These are phyloP conservation scores for Matsumurasca onukii DNA, from an alignment of 1,140 invertebrate species.

Conservation along the genomic window DNA sequence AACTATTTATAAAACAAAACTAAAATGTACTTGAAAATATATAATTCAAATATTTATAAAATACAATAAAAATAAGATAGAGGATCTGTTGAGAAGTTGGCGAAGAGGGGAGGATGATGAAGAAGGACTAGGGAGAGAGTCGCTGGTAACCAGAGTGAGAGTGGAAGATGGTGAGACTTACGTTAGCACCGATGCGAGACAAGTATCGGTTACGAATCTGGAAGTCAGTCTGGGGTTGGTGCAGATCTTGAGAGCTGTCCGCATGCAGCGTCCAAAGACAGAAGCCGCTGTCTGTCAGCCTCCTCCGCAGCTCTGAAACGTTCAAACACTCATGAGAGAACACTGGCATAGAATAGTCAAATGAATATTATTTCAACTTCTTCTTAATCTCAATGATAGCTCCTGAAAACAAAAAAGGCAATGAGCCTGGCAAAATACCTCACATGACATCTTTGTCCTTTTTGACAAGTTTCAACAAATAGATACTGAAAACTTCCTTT, in stretches of 20 bases:
- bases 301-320: conserved; percentile 48
- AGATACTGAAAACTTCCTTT: no score
- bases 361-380: no score
- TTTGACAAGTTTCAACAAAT: no score
- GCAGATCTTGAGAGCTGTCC: conserved; percentile 54
- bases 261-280: conserved; percentile 50
- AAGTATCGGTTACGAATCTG: conserved; percentile 64
- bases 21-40: not conserved
- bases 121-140: not conserved
- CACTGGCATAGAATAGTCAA: not conserved
- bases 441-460: not conserved
- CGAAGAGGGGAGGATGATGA: not conserved
- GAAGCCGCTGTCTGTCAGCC: conserved; percentile 55
- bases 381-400: not conserved
- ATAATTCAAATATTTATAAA: not conserved
- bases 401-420: conserved; percentile 26
- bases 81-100: not conserved
- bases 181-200: conserved; percentile 41
- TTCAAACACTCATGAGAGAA: no score
- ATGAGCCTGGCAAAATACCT: not conserved
- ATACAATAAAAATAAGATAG: not conserved
- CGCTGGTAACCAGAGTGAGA: not conserved
- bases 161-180: conserved; percentile 6
- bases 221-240: conserved; percentile 60
- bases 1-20: not conserved